These are phyloP conservation scores for Cheirogaleus major DNA, from an alignment of 2,797 vertebrate species.

Conservation along the genomic window DNA sequence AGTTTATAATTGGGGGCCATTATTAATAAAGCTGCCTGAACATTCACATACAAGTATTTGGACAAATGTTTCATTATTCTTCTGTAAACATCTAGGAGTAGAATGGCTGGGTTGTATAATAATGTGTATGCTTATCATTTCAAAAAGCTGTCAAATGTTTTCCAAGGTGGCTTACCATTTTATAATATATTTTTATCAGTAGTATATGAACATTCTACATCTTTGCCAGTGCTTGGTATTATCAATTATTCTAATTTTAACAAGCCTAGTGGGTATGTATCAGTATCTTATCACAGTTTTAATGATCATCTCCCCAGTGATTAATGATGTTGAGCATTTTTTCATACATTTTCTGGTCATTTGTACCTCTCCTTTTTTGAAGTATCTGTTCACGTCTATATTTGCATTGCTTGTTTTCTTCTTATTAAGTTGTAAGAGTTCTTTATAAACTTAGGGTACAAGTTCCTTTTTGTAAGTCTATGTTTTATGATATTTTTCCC, in stretches of 20 bases:
- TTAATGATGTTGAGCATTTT: neutral
- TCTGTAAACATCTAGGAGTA: neutral
- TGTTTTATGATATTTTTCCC: neutral
- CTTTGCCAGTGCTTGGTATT: neutral
- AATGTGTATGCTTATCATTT: neutral
- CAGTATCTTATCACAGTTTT: neutral
- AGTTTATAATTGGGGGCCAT: neutral
- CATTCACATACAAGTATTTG: neutral
- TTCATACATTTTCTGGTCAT: neutral
- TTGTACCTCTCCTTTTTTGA: neutral
- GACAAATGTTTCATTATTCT: neutral
- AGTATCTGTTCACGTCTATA: neutral
- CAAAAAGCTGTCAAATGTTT: neutral
- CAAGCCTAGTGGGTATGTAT: neutral
- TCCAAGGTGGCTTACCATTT: neutral
- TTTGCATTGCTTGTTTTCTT: neutral
- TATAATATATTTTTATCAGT: neutral
- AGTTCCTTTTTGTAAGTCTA: neutral
- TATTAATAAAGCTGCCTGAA: neutral
- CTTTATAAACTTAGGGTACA: neutral
- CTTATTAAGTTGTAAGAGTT: neutral
- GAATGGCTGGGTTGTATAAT: neutral
- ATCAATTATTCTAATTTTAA: neutral
- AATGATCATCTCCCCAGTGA: neutral
- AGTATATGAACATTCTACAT: neutral